A percentile compares a stretch with the other conserved stretches of the same genome.
Conservation (phyloP, 2,113 vertebrate genomes). For the Antennarius striatus region DNA sequence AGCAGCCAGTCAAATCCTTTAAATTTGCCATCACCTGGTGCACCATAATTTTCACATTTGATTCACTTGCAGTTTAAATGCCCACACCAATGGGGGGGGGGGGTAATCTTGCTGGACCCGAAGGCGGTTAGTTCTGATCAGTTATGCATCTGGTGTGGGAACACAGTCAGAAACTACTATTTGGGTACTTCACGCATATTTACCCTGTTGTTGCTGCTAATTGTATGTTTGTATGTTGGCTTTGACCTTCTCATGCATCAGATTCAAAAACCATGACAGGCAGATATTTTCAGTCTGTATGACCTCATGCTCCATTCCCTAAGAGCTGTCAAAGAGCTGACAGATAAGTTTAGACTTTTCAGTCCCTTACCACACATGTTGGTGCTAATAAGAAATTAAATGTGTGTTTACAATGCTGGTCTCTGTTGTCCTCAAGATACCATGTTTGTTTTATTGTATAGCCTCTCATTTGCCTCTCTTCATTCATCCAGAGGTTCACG, state of each 20-base stretch:
- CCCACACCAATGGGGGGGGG: too few species aligned
- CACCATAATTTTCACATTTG: too few species aligned
- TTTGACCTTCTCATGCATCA: conserved; percentile 36
- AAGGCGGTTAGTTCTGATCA: too few species aligned
- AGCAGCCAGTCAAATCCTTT: not conserved
- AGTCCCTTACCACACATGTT: conserved; percentile 12
- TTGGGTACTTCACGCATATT: conserved; percentile 27
- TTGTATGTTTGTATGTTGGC: conserved; percentile 41
- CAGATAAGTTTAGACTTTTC: conserved; percentile 15
- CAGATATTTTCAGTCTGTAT: conserved; percentile 37
- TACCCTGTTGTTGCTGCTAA: conserved; percentile 21
- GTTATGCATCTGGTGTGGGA: not conserved
- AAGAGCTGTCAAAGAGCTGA: conserved; percentile 26
- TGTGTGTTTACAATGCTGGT: conserved; percentile 5
- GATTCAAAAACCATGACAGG: conserved; percentile 39
- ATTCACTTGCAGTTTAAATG: too few species aligned
- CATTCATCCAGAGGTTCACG: conserved; percentile 89
- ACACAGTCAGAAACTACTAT: conserved; percentile 2
- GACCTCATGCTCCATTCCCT: conserved; percentile 29
- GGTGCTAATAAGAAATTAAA: conserved; percentile 23
- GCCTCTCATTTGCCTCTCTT: conserved; percentile 24
- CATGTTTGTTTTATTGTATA: not conserved
- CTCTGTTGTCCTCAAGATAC: not conserved
- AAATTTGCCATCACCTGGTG: too few species aligned
- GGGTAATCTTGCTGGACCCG: too few species aligned